A percentile compares a stretch with the other conserved stretches of the same genome.
Conservation (phyloP, 2,797 vertebrate species). For the Gallinago stenura region DNA sequence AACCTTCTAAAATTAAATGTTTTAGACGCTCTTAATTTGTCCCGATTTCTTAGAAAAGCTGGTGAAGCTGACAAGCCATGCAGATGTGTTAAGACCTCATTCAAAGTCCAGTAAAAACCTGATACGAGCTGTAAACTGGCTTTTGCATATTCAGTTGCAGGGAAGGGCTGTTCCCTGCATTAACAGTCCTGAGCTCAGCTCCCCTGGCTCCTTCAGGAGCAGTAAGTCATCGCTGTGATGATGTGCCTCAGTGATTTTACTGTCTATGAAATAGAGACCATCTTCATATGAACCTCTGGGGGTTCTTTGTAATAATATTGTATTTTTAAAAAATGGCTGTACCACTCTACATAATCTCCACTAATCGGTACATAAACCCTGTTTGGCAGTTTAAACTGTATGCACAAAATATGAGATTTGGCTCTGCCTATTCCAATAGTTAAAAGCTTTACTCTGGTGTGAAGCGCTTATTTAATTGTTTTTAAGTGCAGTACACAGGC, state of each 20-base stretch:
- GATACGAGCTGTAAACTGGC: neutral
- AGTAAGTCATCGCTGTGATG: constrained; percentile 73
- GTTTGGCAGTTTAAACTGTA: constrained; percentile 61
- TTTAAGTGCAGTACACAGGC: constrained; percentile 15
- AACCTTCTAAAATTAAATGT: neutral
- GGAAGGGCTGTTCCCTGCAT: neutral
- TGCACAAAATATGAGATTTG: constrained; percentile 33
- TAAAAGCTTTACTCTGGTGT: constrained; percentile 23
- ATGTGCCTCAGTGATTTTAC: constrained; percentile 76
- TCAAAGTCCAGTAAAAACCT: neutral
- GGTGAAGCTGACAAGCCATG: neutral
- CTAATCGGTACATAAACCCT: constrained; percentile 58
- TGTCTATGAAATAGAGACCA: constrained; percentile 72
- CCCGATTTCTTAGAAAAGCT: neutral
- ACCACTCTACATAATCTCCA: constrained; percentile 32
- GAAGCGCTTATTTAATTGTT: constrained; percentile 30
- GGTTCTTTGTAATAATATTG: constrained; percentile 73
- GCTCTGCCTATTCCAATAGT: constrained; percentile 25
- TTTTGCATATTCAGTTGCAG: neutral
- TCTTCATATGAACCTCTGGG: constrained; percentile 70
- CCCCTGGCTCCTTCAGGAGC: constrained; percentile 64
- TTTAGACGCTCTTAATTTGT: neutral
- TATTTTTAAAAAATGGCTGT: constrained; percentile 52
- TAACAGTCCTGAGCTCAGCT: constrained; percentile 48
- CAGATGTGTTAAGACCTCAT: neutral